phyloP scores from a whole-genome alignment of 2,888 invertebrate genomes.

The Helicoverpa assulta region DNA sequence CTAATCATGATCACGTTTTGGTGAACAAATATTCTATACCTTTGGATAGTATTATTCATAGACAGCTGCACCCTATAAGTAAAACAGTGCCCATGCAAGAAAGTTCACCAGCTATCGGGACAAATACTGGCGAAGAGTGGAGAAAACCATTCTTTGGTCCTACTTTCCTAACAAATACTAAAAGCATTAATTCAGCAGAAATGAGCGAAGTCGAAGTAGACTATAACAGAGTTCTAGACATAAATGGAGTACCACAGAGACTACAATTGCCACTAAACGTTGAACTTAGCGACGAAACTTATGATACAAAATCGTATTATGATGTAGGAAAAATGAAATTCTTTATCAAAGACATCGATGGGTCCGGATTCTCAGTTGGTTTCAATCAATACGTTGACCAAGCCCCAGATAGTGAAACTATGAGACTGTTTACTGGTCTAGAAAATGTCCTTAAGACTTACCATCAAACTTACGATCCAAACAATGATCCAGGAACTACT shows the following conservation, averaged over 20 bases:
- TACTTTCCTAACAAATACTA: constrained; percentile 69
- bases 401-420: constrained; percentile 79
- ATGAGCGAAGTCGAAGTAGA: constrained; percentile 74
- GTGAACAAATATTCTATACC: constrained; percentile 64
- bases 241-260: constrained; percentile 77
- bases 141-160: constrained; percentile 67
- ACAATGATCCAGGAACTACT: neutral
- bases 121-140: constrained; percentile 71
- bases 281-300: constrained; percentile 60
- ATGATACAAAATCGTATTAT: constrained; percentile 60
- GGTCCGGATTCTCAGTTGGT: constrained; percentile 82
- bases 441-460: constrained; percentile 79
- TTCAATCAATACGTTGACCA: constrained; percentile 82
- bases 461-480: constrained; percentile 72
- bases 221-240: constrained; percentile 70
- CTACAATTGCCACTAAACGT: constrained; percentile 78
- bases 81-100: constrained; percentile 64
- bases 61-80: constrained; percentile 76
- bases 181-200: constrained; percentile 82
- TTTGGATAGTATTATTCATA: constrained; percentile 61
- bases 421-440: constrained; percentile 79
- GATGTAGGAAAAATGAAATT: constrained; percentile 77
- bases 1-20: constrained; percentile 47
- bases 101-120: constrained; percentile 60
- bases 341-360: constrained; percentile 80